A percentile compares a stretch with the other conserved stretches of the same genome.
Conservation (phyloP, 2,888 invertebrate species). For the Cheilosia scutellata region DNA sequence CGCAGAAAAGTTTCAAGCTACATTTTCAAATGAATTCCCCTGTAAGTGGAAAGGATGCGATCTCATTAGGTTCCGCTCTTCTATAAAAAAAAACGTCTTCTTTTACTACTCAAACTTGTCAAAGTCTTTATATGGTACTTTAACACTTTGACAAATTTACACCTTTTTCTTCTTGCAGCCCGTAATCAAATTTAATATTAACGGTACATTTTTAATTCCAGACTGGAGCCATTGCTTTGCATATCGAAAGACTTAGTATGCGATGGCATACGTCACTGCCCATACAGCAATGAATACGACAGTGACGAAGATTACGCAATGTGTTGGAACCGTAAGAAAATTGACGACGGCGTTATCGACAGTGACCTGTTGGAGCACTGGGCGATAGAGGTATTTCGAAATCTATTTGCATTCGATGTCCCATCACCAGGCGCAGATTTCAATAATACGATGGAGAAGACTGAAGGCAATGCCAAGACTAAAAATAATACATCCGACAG, state of each 20-base stretch:
- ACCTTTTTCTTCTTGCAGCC: neutral
- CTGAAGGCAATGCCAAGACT: constrained; percentile 20
- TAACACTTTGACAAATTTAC: neutral
- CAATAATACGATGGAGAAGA: constrained; percentile 20
- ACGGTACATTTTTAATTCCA: constrained; percentile 4
- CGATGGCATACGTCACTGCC: constrained; percentile 88
- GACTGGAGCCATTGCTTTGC: constrained; percentile 85
- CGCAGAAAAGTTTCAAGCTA: no score
- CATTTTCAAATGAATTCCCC: no score
- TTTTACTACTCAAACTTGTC: no score
- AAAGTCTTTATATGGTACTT: neutral
- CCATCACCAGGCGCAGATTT: constrained; percentile 76
- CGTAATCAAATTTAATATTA: neutral
- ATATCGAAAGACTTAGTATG: constrained; percentile 88
- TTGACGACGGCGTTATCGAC: constrained; percentile 79
- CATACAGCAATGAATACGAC: constrained; percentile 87
- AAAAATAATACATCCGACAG: constrained; percentile 46
- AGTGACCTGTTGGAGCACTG: constrained; percentile 82
- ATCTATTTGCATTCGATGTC: constrained; percentile 82
- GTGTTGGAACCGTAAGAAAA: constrained; percentile 81
- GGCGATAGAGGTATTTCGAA: constrained; percentile 82
- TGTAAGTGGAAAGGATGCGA: no score
- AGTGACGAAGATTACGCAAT: constrained; percentile 83
- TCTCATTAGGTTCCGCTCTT: no score
- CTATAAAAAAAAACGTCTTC: no score